These are phyloP conservation scores for Loripinus fragilis DNA, from an alignment of 2,888 invertebrate species.

Conservation along the genomic window DNA sequence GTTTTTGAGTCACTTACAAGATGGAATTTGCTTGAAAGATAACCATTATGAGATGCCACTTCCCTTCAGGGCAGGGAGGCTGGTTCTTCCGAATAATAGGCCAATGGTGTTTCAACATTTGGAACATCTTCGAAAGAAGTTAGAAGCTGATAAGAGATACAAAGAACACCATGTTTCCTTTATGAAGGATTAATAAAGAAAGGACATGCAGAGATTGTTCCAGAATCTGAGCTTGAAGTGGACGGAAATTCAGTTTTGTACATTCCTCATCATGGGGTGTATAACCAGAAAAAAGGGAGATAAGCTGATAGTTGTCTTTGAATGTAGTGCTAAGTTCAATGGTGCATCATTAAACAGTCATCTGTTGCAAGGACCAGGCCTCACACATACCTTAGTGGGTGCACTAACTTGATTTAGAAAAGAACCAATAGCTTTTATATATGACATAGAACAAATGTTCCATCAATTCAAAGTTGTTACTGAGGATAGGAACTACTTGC, in stretches of 20 bases:
- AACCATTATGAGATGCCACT: too few relatives aligned
- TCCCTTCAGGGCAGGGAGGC: slow-evolving; percentile 26
- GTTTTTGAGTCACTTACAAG: neutral
- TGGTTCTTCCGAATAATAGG: slow-evolving; percentile 30
- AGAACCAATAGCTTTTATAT: slow-evolving; percentile 37
- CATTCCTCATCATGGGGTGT: slow-evolving; percentile 31
- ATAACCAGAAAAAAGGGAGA: slow-evolving; percentile 37
- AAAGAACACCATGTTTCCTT: slow-evolving; percentile 21
- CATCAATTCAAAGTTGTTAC: slow-evolving; percentile 35
- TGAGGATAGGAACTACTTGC: slow-evolving; percentile 30
- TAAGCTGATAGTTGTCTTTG: slow-evolving; percentile 46
- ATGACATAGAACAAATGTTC: slow-evolving; percentile 57
- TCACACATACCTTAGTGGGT: slow-evolving; percentile 39
- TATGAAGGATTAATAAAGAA: slow-evolving; percentile 27
- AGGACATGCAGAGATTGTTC: neutral
- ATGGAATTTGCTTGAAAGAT: neutral
- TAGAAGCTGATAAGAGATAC: slow-evolving; percentile 14
- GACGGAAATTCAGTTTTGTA: slow-evolving; percentile 25
- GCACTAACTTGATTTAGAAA: slow-evolving; percentile 41
- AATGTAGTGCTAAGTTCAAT: slow-evolving; percentile 40
- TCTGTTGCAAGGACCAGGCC: slow-evolving; percentile 38
- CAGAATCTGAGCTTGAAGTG: neutral
- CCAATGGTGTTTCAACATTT: slow-evolving; percentile 21
- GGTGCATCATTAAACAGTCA: slow-evolving; percentile 46
- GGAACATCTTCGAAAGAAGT: too few relatives aligned